Conservation (phyloP, 2,888 invertebrate genomes). For the Torymus texanus region DNA sequence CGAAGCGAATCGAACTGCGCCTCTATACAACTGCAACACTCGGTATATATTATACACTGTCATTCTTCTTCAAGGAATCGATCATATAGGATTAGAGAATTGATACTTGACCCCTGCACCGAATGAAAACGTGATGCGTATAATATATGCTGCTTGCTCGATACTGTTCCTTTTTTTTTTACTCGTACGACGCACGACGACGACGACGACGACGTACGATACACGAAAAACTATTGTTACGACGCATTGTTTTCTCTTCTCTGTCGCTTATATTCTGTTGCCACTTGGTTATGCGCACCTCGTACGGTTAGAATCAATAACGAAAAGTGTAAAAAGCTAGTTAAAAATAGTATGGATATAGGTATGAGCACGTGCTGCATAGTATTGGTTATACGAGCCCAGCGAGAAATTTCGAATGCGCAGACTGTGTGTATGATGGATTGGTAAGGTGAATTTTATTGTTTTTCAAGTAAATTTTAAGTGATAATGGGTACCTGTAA, state of each 20-base stretch:
- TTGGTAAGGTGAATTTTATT: no score
- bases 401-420: no score
- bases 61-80: slow-evolving; percentile 34
- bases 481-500: no score
- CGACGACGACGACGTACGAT: not conserved
- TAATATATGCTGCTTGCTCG: no score
- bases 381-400: no score
- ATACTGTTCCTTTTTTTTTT: not conserved
- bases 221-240: slow-evolving; percentile 1
- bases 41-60: slow-evolving; percentile 1
- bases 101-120: slow-evolving; percentile 22
- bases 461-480: no score
- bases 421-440: no score
- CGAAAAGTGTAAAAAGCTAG: not conserved
- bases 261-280: not conserved
- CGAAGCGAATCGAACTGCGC: not conserved
- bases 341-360: not conserved
- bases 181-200: not conserved
- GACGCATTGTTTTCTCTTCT: slow-evolving; percentile 8
- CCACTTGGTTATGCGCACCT: not conserved
- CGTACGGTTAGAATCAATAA: slow-evolving; percentile 4
- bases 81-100: slow-evolving; percentile 19
- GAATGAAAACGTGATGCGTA: slow-evolving; percentile 1
- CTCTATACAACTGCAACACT: not conserved
- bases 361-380: no score